Base-by-base conservation (phyloP, 2,888 invertebrate species). In the Scaptomyza tumidula region DNA sequence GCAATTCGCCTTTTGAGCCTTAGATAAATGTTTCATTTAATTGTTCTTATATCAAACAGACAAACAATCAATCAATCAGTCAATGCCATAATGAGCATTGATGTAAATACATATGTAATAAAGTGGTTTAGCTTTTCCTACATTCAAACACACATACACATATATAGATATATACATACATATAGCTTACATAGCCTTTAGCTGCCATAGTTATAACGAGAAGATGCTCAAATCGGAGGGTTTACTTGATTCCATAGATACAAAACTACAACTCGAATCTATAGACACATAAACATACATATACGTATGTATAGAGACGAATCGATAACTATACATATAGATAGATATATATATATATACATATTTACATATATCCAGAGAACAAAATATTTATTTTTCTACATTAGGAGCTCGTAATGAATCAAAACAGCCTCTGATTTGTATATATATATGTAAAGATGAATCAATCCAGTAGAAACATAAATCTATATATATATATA, bases 151-250 rank as follows among this genome's bases (percentile, higher is more conserved):
- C 19, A 41, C 2, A 43, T 0, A 53, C 6, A 33, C 0, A 59
- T 2, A 58, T 2, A 27, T 6, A 59, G 1, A 58, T 2, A 27
- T 6, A 50, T 9, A 54, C 6, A 50, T 33, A n/a, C n/a, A 37
- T 60, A 56, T 59, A 71, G 54, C 52, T 49, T 56, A 49, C 19
- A 49, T 54, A 74, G 59, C 73, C 56, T 46, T 60, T 61, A 71
- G 77, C 77, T 74, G 73, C 73, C 73, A 74, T 74, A 76, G 77
- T 55, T 62, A 71, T 71, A 62, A 75, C 56, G 55, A 75, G 55
- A 75, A 62, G 72, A 71, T 76, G 72, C 71, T 71, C 58, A 60
- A 71, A 55, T 50, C 56, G 46, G 14, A 56, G 56, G 48, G 45
- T 54, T 68, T 63, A 27, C 52, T 46, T 49, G n/a, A 48, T 62